Base-by-base conservation (phyloP, 2,113 vertebrate species). In the Pleuronectes platessa region DNA sequence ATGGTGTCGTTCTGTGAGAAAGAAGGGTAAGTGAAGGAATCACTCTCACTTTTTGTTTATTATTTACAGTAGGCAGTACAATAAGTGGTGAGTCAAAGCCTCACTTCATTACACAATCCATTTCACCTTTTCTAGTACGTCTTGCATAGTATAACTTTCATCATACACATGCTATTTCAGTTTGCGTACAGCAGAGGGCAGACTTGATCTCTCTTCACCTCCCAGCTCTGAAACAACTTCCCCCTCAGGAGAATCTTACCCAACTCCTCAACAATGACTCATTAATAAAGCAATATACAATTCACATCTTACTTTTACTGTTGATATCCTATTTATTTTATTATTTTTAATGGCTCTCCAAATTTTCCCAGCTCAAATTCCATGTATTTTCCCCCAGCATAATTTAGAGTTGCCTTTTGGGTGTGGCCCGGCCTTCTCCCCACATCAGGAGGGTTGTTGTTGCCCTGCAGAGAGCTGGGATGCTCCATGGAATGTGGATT, bases 1-100 rank as follows among this genome's bases (percentile, higher is more conserved):
- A 94, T 99, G 94, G 97, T 97, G 86, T 90, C 85, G 61, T 99
- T 95, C 93, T 98, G 97, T 6, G 96, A 95, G 86, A 94, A 96
- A 79, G 73, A 94, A 68, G 71, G 88, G 95, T 95, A 66, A 93
- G 94, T 88, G 47, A 68, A 13, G 10, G 0, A 17, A 3, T 47
- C 18, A 15, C 20, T 12, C 2, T 61, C 8, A 14, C 15, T n/a
- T 42, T 35, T 42, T 35, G 17, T 70, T 70, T 67, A 77, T 79
- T 90, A 17, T 12, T 18, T 74, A 70, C 2, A 74, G 27, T 9
- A 51, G 4, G 6, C 11, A 15, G 0, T 18, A 31, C 49, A 51
- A 26, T 35, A 74, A 53, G 10, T 45, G 49, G 24, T 12, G 51
- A 12, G 0, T 54, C 3, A 62, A 61, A 49, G 21, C 15, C 18